A percentile compares a stretch with the other conserved stretches of the same genome.
phyloP scores from a whole-genome alignment of 2,888 invertebrate species.

The Drosophila kuntzei region DNA sequence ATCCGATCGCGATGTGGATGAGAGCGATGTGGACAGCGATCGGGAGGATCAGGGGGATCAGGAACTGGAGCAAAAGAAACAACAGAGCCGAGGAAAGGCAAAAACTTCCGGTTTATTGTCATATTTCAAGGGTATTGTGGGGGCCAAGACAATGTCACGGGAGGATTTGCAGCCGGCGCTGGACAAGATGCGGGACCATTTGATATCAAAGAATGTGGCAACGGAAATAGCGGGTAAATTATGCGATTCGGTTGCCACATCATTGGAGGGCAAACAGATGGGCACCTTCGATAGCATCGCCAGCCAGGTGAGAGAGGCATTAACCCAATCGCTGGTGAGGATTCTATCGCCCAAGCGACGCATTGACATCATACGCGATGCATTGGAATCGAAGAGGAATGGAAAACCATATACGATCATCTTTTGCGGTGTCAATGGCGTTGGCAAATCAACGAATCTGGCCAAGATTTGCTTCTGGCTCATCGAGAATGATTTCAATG shows the following conservation, averaged over 20 bases:
- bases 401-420: conserved; percentile 97
- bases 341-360: conserved; percentile 97
- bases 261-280: conserved; percentile 95
- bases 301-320: conserved; percentile 93
- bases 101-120: conserved; percentile 89
- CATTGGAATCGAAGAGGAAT: conserved; percentile 93
- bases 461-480: conserved; percentile 99
- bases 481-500: conserved; percentile 97
- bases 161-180: conserved; percentile 94
- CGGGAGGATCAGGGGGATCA: conserved; percentile 79
- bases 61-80: conserved; percentile 81
- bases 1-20: conserved; percentile 86
- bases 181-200: conserved; percentile 97
- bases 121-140: conserved; percentile 94
- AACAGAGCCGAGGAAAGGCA: conserved; percentile 25
- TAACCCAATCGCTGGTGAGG: conserved; percentile 96
- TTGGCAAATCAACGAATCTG: conserved; percentile 99
- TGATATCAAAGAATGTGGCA: conserved; percentile 99
- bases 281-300: conserved; percentile 98
- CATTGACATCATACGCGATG: conserved; percentile 98
- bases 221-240: conserved; percentile 97
- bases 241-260: conserved; percentile 95
- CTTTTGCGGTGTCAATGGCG: conserved; percentile 99
- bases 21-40: conserved; percentile 86
- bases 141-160: conserved; percentile 93